Conservation (phyloP, 1,140 invertebrate species). For the Leucophenga varia region DNA sequence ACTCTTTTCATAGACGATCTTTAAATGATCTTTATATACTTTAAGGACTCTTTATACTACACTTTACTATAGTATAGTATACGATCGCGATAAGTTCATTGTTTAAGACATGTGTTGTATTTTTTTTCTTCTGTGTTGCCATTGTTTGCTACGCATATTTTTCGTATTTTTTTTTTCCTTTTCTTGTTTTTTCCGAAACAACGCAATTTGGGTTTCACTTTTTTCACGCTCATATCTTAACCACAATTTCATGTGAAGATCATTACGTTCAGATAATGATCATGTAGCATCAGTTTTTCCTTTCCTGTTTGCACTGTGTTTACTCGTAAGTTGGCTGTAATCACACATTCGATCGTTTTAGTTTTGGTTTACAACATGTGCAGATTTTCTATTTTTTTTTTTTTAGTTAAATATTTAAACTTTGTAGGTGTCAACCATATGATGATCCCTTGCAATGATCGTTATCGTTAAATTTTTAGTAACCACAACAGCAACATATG, state of each 20-base stretch:
- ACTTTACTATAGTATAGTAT: too few relatives aligned
- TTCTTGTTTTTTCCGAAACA: too few relatives aligned
- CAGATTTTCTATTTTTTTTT: slow-evolving; percentile 24
- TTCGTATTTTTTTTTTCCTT: too few relatives aligned
- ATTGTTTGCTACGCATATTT: too few relatives aligned
- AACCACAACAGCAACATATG: too few relatives aligned
- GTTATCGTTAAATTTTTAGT: too few relatives aligned
- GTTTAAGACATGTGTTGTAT: slow-evolving; percentile 25
- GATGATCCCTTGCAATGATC: too few relatives aligned
- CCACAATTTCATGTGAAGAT: too few relatives aligned
- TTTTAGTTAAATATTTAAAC: background rate
- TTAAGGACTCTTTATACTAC: slow-evolving; percentile 8
- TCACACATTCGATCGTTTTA: slow-evolving; percentile 2
- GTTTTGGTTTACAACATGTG: slow-evolving; percentile 34
- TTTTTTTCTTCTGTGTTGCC: too few relatives aligned
- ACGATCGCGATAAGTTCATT: slow-evolving; percentile 32
- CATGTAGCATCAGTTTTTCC: slow-evolving; percentile 16
- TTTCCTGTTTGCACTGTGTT: slow-evolving; percentile 17
- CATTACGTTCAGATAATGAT: slow-evolving; percentile 17
- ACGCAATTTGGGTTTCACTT: slow-evolving; percentile 44
- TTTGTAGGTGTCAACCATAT: slow-evolving; percentile 45
- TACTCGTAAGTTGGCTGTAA: slow-evolving; percentile 21
- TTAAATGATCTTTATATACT: too few relatives aligned
- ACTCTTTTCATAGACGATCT: slow-evolving; percentile 27
- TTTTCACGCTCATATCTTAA: background rate